phyloP scores from a whole-genome alignment of 2,113 vertebrate species.

The Burhinus oedicnemus region DNA sequence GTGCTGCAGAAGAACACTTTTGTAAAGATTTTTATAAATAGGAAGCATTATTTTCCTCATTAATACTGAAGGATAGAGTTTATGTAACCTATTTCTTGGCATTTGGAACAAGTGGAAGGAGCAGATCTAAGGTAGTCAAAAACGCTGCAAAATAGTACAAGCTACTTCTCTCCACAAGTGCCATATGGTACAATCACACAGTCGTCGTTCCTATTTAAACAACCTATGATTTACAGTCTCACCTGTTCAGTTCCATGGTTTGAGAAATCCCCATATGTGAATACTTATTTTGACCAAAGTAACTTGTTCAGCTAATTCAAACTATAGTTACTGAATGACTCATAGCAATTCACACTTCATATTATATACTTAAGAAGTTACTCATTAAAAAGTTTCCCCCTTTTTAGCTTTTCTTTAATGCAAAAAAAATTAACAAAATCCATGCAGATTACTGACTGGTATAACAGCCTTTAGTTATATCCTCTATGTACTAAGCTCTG shows the following conservation, averaged over 20 bases:
- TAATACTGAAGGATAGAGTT: background rate
- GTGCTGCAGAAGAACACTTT: background rate
- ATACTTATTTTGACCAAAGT: background rate
- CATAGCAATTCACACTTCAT: background rate
- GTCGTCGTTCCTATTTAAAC: background rate
- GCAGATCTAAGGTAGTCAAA: constrained; percentile 12
- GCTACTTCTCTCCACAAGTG: background rate
- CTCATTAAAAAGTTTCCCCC: background rate
- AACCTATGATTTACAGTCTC: background rate
- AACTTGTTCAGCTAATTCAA: background rate
- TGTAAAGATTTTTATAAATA: background rate
- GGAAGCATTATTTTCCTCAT: background rate
- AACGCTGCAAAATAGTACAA: background rate
- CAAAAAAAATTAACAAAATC: background rate
- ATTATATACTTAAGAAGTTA: background rate
- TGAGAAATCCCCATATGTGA: constrained; percentile 1
- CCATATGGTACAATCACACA: constrained; percentile 32
- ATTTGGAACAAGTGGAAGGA: constrained; percentile 26
- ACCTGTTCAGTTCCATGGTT: constrained; percentile 10
- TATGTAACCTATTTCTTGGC: background rate
- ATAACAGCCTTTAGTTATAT: background rate
- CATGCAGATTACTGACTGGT: background rate
- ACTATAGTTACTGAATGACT: background rate
- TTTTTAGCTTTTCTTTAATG: background rate
- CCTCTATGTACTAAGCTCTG: background rate